Evolutionary conservation across 2,888 invertebrate species (phyloP), one percentile per base, ranked within the genome.

Genomic region (Drosophila meridiana): DNA sequence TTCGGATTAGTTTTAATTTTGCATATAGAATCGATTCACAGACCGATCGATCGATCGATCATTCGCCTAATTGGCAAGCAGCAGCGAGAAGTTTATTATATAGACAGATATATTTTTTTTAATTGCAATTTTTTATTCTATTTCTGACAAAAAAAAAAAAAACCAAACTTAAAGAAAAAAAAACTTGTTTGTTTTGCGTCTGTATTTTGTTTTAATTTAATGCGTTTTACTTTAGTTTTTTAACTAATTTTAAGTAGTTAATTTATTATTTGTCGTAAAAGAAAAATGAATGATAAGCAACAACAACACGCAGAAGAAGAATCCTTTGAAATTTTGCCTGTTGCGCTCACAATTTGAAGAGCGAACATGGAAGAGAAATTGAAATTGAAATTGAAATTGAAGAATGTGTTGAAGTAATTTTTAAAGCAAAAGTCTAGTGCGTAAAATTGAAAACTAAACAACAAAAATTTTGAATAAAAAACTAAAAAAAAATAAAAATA

Each of bases 231-330:
- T 80, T 82, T 82, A 82, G 78, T 77, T 89, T 80, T 81, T 91
- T 90, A 86, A 86, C 89, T 91, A 91, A 90, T 91, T 89, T 89
- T 91, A 91, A 91, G 91, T 91, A 91, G 91, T 88, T 91, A 91
- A 91, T 89, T 91, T 91, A 91, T 91, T 91, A 75, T 82, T 87
- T 89, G 79, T 83, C 71, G 73, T 72, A 69, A 76, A 66, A 58
- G 26, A 6, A 28, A 50, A 50, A 20, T 9, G 45, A 63, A 56
- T 42, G 48, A 67, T 48, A 64, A 55, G 67, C 66, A 60, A 55
- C 56, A 58, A 57, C 53, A 62, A 55, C 61, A 62, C 47, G 28
- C 63, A 58, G 55, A 74, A 40, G 45, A 36, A 20, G 20, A 36
- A 38, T 55, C 48, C 40, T 59, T 56, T 42, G n/a, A 14, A 40